Percentiles rank a stretch among this genome's conserved stretches.
phyloP scores from a whole-genome alignment of 2,888 invertebrate species.

The Augochlorella aurata region DNA sequence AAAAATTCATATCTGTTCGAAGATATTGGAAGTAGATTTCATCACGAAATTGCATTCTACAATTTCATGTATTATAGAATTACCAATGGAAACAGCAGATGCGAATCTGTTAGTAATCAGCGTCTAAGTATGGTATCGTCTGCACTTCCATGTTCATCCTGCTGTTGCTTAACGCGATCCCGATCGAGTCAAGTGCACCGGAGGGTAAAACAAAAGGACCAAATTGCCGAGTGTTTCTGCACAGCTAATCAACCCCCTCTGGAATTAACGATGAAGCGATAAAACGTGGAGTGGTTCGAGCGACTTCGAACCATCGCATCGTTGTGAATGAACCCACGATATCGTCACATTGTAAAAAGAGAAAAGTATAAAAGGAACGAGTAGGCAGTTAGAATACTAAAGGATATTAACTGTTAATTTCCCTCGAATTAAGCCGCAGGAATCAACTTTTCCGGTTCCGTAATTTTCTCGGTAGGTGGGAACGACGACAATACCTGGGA shows the following conservation, averaged over 20 bases:
- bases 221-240: background rate
- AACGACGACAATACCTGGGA: too few relatives aligned
- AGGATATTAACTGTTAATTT: background rate
- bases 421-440: background rate
- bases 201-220: background rate
- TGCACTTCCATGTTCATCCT: background rate
- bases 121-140: background rate
- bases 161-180: background rate
- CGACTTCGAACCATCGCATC: background rate
- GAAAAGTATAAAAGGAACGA: background rate
- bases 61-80: too few relatives aligned
- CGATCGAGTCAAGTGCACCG: slow-evolving; percentile 1
- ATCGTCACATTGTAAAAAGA: too few relatives aligned
- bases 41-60: too few relatives aligned
- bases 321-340: background rate
- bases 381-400: background rate
- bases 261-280: slow-evolving; percentile 5
- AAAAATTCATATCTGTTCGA: too few relatives aligned
- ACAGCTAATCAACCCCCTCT: background rate
- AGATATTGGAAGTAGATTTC: too few relatives aligned
- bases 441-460: background rate
- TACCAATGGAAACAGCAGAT: too few relatives aligned
- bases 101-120: background rate
- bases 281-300: background rate
- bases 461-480: background rate